Evolutionary conservation across 2,113 vertebrate species (phyloP).

Genomic region (Lophura nycthemera): DNA sequence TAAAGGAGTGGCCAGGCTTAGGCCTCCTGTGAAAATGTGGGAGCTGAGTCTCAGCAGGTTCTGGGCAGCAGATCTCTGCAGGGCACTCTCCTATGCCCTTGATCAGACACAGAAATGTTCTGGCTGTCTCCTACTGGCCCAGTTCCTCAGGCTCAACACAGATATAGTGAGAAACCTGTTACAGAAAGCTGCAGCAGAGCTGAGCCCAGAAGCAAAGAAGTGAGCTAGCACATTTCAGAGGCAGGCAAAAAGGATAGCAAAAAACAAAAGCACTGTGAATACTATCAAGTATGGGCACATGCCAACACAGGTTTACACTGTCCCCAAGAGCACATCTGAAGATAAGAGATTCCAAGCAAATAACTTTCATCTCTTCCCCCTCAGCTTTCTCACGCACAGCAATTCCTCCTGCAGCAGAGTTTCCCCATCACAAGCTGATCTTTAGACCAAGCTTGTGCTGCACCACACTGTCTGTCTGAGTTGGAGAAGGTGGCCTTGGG

Average conservation of each 20-base stretch:
- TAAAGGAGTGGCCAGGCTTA: not conserved
- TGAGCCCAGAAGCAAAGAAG: not conserved
- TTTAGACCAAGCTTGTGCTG: not conserved
- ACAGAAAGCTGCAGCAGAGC: not conserved
- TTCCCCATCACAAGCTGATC: not conserved
- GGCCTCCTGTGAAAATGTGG: not conserved
- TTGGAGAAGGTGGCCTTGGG: not conserved
- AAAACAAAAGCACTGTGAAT: not conserved
- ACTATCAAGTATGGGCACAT: not conserved
- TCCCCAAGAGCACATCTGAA: not conserved
- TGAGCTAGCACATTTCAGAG: not conserved
- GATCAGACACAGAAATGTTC: not conserved
- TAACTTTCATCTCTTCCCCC: not conserved
- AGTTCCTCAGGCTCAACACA: not conserved
- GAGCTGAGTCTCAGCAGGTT: not conserved
- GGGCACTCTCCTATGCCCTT: not conserved
- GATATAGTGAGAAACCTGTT: not conserved
- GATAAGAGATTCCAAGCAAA: not conserved
- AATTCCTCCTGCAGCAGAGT: not conserved
- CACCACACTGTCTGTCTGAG: not conserved
- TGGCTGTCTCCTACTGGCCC: not conserved
- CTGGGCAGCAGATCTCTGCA: not conserved
- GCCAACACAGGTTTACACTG: not conserved
- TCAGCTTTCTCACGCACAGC: not conserved
- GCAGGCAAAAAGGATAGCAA: not conserved